A percentile compares a stretch with the other conserved stretches of the same genome.
phyloP scores from a whole-genome alignment of 1,140 invertebrate genomes.

The Drosophila mayri region DNA sequence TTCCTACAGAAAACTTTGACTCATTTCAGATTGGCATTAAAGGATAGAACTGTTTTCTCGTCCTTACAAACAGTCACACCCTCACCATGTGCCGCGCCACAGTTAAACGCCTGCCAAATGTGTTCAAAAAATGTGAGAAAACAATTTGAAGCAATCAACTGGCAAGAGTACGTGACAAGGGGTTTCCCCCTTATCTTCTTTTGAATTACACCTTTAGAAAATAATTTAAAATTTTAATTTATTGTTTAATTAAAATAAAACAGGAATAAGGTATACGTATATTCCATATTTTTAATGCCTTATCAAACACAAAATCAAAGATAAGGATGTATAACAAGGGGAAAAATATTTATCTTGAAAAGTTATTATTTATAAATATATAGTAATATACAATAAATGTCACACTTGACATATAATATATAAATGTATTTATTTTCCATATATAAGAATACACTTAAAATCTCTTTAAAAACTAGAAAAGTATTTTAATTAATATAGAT shows the following conservation, averaged over 20 bases:
- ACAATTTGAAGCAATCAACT: constrained; percentile 80
- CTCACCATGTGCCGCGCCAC: constrained; percentile 15
- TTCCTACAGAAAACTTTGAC: constrained; percentile 31
- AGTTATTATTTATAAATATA: no score
- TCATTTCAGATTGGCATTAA: constrained; percentile 67
- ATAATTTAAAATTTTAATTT: neutral
- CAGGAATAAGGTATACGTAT: no score
- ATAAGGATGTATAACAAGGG: neutral
- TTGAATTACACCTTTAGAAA: constrained; percentile 24
- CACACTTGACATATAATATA: no score
- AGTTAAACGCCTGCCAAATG: constrained; percentile 70
- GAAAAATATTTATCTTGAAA: no score
- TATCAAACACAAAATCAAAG: neutral
- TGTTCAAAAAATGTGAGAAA: constrained; percentile 74
- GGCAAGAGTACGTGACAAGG: constrained; percentile 71
- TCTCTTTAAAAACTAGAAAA: no score
- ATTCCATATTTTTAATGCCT: no score
- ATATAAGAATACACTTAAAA: no score
- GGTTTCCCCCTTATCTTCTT: constrained; percentile 5
- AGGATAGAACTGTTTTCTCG: constrained; percentile 28
- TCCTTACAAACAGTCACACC: constrained; percentile 6
- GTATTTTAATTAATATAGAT: no score
- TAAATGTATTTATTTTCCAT: no score
- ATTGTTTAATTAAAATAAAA: neutral
- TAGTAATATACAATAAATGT: no score